A percentile compares a stretch with the other conserved stretches of the same genome.
phyloP scores from a whole-genome alignment of 2,888 invertebrate genomes.

The Apeira syringaria region DNA sequence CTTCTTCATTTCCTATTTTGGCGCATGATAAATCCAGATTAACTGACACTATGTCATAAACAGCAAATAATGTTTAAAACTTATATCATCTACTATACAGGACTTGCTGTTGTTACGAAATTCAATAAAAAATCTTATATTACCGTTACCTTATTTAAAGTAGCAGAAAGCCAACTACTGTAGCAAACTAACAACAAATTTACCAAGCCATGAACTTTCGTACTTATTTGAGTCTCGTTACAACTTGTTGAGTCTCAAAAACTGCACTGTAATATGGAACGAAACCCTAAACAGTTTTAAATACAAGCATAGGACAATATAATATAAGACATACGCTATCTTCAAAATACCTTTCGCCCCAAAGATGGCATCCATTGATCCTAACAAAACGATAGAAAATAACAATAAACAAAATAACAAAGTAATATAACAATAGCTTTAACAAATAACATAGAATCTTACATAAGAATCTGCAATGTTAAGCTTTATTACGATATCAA shows the following conservation, averaged over 20 bases:
- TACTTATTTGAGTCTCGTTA: too few species aligned
- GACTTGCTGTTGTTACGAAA: too few species aligned
- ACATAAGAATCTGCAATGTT: constrained; percentile 6
- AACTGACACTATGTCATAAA: too few species aligned
- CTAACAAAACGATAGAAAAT: constrained; percentile 6
- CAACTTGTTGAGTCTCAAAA: too few species aligned
- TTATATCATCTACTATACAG: too few species aligned
- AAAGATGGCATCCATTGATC: constrained; percentile 14
- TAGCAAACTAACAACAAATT: constrained; percentile 4
- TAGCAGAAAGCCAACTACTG: too few species aligned
- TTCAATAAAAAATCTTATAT: too few species aligned
- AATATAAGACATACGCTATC: constrained; percentile 3
- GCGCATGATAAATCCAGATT: too few species aligned
- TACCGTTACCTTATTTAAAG: too few species aligned
- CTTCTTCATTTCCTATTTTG: too few species aligned
- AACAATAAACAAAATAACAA: constrained; percentile 7
- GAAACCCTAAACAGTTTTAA: constrained; percentile 1
- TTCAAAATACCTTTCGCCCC: constrained; percentile 17
- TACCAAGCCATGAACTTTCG: constrained; percentile 5
- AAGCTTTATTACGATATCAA: constrained; percentile 8
- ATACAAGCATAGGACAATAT: constrained; percentile 7
- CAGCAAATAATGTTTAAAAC: too few species aligned
- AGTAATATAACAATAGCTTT: constrained; percentile 8
- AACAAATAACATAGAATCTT: constrained; percentile 15
- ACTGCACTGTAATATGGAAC: constrained; percentile 12